These are phyloP conservation scores for Drosophila phalerata DNA, from an alignment of 2,888 invertebrate genomes.

Conservation along the genomic window DNA sequence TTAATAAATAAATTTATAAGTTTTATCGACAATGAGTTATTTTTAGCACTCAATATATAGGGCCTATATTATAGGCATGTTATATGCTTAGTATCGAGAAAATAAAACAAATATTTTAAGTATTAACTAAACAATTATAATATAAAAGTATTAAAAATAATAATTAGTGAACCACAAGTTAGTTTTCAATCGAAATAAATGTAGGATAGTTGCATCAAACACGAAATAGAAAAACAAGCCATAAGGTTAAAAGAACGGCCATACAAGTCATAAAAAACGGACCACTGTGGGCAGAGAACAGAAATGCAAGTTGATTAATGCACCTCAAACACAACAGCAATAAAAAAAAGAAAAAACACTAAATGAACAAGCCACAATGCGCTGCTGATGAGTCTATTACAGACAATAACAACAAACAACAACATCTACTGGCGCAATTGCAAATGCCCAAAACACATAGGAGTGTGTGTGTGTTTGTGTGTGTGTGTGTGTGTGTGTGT, in stretches of 20 bases:
- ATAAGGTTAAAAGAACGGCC: conserved; percentile 43
- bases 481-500: background rate
- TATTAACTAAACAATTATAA: background rate
- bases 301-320: conserved; percentile 75
- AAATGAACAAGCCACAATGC: conserved; percentile 58
- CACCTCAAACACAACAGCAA: conserved; percentile 60
- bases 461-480: background rate
- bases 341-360: conserved; percentile 53
- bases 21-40: no score
- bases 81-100: background rate
- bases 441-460: conserved; percentile 36
- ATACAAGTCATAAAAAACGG: conserved; percentile 55
- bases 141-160: background rate
- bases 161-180: background rate
- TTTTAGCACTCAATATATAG: background rate
- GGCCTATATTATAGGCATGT: no score
- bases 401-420: conserved; percentile 58
- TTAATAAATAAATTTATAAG: no score
- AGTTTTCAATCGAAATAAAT: background rate
- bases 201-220: conserved; percentile 17
- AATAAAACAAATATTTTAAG: no score
- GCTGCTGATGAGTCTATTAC: conserved; percentile 75
- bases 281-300: conserved; percentile 32
- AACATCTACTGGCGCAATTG: conserved; percentile 55
- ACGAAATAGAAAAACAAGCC: conserved; percentile 25